Evolutionary conservation across 2,113 vertebrate genomes (phyloP).

Genomic region (Carassius gibelio): DNA sequence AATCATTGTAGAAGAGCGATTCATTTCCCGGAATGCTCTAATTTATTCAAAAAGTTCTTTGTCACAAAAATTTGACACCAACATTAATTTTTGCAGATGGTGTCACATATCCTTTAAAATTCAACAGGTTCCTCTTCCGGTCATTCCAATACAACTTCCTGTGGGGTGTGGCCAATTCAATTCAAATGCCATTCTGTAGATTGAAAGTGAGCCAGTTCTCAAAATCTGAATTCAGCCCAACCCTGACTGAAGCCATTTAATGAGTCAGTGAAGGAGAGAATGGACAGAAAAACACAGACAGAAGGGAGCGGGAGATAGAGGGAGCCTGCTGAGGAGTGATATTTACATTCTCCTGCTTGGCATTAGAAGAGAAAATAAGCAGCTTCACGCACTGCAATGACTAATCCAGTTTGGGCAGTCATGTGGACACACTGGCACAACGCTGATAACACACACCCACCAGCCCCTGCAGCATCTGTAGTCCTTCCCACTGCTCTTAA

Average conservation of each 20-base stretch:
- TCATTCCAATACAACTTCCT: not conserved
- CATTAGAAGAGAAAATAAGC: constrained; percentile 6
- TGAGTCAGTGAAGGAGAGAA: constrained; percentile 4
- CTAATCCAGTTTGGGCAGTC: constrained; percentile 11
- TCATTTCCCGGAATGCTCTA: not conserved
- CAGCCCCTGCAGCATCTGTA: constrained; percentile 32
- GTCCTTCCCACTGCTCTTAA: constrained; percentile 4
- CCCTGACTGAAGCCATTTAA: not conserved
- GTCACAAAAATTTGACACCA: not conserved
- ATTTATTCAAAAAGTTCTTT: not conserved
- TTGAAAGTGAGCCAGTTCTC: not conserved
- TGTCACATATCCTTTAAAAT: not conserved
- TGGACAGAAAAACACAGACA: not conserved
- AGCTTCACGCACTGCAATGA: constrained; percentile 9
- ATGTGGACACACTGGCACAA: constrained; percentile 13
- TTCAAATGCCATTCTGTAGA: not conserved
- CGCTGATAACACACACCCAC: constrained; percentile 35
- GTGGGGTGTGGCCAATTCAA: not conserved
- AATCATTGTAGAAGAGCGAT: not conserved
- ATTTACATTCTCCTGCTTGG: constrained; percentile 31
- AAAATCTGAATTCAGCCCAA: not conserved
- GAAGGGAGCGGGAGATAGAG: not conserved
- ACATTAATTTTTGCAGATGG: not conserved
- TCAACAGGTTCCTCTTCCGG: not conserved
- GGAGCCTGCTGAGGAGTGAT: constrained; percentile 7